A percentile compares a stretch with the other conserved stretches of the same genome.
Conservation (phyloP, 2,888 invertebrate species). For the Eupithecia centaureata region DNA sequence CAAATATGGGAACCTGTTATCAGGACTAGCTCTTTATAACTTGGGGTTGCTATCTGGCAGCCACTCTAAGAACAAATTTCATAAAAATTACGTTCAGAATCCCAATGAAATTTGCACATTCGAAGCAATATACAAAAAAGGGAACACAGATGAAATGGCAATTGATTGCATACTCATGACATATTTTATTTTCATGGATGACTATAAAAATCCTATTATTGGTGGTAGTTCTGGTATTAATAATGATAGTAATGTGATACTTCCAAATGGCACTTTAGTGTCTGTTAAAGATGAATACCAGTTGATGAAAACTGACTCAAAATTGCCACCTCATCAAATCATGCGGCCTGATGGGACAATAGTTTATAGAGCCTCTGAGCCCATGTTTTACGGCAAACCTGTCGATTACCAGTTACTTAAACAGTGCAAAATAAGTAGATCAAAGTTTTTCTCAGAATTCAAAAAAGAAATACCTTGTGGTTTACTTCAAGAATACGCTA, state of each 20-base stretch:
- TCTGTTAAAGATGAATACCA: not conserved
- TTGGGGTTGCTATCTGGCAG: constrained; percentile 15
- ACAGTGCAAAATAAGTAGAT: not conserved
- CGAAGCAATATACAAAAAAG: constrained; percentile 11
- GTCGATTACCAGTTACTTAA: not conserved
- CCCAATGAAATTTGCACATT: constrained; percentile 27
- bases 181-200: constrained; percentile 17
- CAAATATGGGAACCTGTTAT: constrained; percentile 21
- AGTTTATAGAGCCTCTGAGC: constrained; percentile 7
- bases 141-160: constrained; percentile 20
- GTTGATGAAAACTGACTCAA: not conserved
- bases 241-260: constrained; percentile 13
- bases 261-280: constrained; percentile 25
- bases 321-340: constrained; percentile 1
- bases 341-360: constrained; percentile 12
- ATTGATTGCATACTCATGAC: constrained; percentile 22
- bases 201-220: not conserved
- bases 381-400: not conserved
- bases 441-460: not conserved
- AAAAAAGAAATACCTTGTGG: not conserved
- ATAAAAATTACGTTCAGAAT: constrained; percentile 9
- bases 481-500: not conserved
- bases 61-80: constrained; percentile 3
- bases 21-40: constrained; percentile 28
- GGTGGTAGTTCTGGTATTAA: not conserved